phyloP scores from a whole-genome alignment of 1,140 invertebrate species.

The Drosophila albomicans region DNA sequence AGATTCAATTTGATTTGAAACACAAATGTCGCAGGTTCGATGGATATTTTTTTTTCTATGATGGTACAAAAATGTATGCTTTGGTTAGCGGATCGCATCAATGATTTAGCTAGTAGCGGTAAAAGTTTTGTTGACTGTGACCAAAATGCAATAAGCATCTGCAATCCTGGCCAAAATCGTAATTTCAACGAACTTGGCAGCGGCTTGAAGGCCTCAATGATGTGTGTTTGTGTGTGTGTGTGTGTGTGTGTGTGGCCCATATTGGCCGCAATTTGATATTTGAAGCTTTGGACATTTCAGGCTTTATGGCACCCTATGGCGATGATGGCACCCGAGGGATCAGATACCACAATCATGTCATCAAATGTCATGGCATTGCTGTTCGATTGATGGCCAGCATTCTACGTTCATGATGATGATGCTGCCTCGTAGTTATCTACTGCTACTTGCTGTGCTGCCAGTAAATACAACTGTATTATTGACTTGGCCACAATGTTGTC shows the following conservation, averaged over 20 bases:
- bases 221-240: background rate
- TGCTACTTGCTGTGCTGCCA: background rate
- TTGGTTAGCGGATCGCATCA: background rate
- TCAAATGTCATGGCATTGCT: background rate
- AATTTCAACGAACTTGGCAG: conserved; percentile 17
- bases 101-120: background rate
- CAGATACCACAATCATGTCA: conserved; percentile 16
- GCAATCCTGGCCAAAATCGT: background rate
- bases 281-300: conserved; percentile 6
- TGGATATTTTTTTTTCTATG: too few species aligned
- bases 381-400: conserved; percentile 6
- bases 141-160: conserved; percentile 21
- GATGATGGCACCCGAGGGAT: background rate
- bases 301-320: conserved; percentile 6
- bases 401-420: background rate
- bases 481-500: conserved; percentile 13
- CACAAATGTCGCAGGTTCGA: too few species aligned
- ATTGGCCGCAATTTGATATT: conserved; percentile 10
- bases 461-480: background rate
- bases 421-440: background rate
- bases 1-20: too few species aligned
- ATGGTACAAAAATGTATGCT: too few species aligned
- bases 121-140: background rate
- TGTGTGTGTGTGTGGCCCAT: too few species aligned
- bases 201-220: conserved; percentile 1